Evolutionary conservation across 2,113 vertebrate species (phyloP).

Genomic region (Callopanchax toddi): DNA sequence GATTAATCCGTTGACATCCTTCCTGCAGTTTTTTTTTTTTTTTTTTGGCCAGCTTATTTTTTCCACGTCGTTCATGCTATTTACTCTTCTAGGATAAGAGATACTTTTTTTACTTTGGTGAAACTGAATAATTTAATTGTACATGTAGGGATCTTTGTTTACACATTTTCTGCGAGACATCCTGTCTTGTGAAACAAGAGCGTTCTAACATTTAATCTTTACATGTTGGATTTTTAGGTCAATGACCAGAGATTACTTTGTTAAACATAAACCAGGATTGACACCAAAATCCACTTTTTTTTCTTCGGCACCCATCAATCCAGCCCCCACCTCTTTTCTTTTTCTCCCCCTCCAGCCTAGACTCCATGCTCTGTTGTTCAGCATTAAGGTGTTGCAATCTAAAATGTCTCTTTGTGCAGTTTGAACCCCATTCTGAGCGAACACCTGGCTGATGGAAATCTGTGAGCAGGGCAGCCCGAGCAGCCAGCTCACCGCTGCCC

Average conservation of each 20-base stretch:
- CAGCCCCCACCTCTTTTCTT: not conserved
- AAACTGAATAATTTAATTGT: too few relatives aligned
- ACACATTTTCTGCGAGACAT: too few relatives aligned
- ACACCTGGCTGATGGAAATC: slow-evolving; percentile 17
- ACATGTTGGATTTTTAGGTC: slow-evolving; percentile 10
- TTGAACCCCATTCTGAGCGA: not conserved
- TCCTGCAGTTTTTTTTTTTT: too few relatives aligned
- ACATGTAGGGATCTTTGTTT: too few relatives aligned
- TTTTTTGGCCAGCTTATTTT: too few relatives aligned
- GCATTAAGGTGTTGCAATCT: not conserved
- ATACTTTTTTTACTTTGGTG: too few relatives aligned
- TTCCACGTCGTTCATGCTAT: too few relatives aligned
- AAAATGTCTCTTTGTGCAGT: not conserved
- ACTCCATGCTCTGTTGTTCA: slow-evolving; percentile 7
- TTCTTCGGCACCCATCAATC: too few relatives aligned
- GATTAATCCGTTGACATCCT: too few relatives aligned
- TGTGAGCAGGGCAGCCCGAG: not conserved
- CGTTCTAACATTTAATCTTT: too few relatives aligned
- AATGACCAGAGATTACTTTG: slow-evolving; percentile 16
- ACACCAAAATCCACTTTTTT: not conserved
- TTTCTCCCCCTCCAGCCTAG: slow-evolving; percentile 1
- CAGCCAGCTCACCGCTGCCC: slow-evolving; percentile 2
- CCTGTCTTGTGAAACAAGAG: not conserved
- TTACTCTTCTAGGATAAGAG: too few relatives aligned
- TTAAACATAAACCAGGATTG: slow-evolving; percentile 28